Conservation (phyloP, 1,140 invertebrate species). For the Phortica variegata region DNA sequence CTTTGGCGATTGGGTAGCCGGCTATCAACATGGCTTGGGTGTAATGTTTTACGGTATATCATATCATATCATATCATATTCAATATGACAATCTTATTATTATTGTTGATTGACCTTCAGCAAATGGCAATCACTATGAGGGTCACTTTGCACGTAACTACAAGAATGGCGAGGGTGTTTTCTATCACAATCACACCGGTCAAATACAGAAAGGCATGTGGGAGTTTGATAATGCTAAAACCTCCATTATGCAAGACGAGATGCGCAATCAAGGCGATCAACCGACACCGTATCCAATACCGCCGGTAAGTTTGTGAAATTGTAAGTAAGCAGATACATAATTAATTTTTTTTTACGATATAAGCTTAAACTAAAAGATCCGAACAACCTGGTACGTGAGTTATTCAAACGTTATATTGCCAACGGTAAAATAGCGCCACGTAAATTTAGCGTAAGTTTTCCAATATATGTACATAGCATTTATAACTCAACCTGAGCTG, state of each 20-base stretch:
- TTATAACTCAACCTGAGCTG: no score
- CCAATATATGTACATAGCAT: no score
- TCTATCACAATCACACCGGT: constrained; percentile 62
- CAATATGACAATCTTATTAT: not conserved
- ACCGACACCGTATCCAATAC: constrained; percentile 39
- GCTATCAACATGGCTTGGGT: constrained; percentile 53
- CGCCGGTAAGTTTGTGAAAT: no score
- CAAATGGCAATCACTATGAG: constrained; percentile 65
- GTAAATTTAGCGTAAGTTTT: no score
- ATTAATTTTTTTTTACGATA: no score
- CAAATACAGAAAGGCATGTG: constrained; percentile 64
- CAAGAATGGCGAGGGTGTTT: constrained; percentile 63
- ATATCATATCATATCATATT: no score
- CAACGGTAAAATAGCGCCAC: no score
- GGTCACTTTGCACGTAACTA: constrained; percentile 60
- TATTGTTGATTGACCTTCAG: constrained; percentile 28
- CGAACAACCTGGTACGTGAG: no score
- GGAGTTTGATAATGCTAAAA: constrained; percentile 58
- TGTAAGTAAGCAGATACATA: no score
- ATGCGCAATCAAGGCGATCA: constrained; percentile 15
- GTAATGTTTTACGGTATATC: constrained; percentile 51
- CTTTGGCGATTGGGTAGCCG: constrained; percentile 58
- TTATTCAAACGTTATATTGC: no score
- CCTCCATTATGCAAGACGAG: constrained; percentile 58
- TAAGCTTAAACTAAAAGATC: no score